Evolutionary conservation across 2,113 vertebrate genomes (phyloP).

Genomic region (Mastomys natalensis): DNA sequence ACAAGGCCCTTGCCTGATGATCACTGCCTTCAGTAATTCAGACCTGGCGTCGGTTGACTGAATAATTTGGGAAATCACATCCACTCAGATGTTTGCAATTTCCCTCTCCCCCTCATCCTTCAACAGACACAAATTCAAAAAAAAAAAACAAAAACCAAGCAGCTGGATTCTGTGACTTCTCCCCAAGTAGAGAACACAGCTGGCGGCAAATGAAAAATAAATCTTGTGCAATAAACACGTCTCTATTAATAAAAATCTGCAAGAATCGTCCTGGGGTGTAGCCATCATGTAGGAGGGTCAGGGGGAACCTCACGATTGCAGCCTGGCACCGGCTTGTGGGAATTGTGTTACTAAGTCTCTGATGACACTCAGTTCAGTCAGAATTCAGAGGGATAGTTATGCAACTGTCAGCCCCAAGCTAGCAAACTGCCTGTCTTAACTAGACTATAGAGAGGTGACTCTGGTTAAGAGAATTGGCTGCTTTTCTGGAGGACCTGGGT

Average conservation of each 20-base stretch:
- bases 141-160: conserved; percentile 65
- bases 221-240: conserved; percentile 77
- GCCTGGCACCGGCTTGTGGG: conserved; percentile 74
- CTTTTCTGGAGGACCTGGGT: background rate
- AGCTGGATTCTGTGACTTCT: conserved; percentile 71
- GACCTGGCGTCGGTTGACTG: background rate
- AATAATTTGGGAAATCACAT: background rate
- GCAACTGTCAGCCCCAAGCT: conserved; percentile 75
- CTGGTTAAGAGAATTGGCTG: background rate
- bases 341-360: conserved; percentile 72
- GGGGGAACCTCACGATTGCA: conserved; percentile 72
- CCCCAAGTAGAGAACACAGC: conserved; percentile 58
- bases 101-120: conserved; percentile 47
- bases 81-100: conserved; percentile 4
- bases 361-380: conserved; percentile 69
- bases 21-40: background rate
- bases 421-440: conserved; percentile 68
- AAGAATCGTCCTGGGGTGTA: conserved; percentile 73
- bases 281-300: background rate
- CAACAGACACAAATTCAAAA: conserved; percentile 10
- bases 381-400: conserved; percentile 77
- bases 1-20: background rate
- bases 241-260: conserved; percentile 86
- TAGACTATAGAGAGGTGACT: background rate
- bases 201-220: conserved; percentile 80